A percentile compares a stretch with the other conserved stretches of the same genome.
phyloP scores from a whole-genome alignment of 1,140 invertebrate species.

The Ceratitis capitata region DNA sequence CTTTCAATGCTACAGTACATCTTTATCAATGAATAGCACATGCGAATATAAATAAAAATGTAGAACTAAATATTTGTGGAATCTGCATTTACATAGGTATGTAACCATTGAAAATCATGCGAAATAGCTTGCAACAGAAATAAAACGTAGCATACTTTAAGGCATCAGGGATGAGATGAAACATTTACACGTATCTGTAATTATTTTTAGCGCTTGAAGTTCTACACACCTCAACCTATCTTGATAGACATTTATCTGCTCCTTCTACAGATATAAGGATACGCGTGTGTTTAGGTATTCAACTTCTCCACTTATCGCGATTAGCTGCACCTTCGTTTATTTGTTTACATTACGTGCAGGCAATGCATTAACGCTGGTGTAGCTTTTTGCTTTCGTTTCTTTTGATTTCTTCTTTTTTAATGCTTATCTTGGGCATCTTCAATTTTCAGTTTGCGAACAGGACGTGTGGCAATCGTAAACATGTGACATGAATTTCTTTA shows the following conservation, averaged over 20 bases:
- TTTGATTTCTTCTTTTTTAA: background rate
- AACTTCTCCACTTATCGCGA: background rate
- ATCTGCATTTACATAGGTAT: background rate
- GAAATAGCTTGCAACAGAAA: background rate
- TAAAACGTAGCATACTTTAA: background rate
- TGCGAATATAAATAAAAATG: background rate
- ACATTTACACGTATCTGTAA: background rate
- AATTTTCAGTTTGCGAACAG: conserved; percentile 2
- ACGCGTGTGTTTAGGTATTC: background rate
- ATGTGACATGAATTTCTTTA: conserved; percentile 17
- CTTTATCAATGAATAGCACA: background rate
- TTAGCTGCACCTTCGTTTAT: conserved; percentile 13
- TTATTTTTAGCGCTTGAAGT: background rate
- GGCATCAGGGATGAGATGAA: background rate
- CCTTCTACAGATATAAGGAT: background rate
- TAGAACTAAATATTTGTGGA: background rate
- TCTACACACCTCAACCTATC: background rate
- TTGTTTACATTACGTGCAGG: conserved; percentile 32
- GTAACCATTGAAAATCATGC: background rate
- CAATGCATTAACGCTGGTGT: background rate
- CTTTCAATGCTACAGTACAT: background rate
- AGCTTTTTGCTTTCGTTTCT: background rate
- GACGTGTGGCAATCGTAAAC: background rate
- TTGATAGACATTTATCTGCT: background rate
- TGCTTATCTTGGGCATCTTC: background rate